Evolutionary conservation across 2,888 invertebrate species (phyloP).

Genomic region (Ptycholaimellus sp.): DNA sequence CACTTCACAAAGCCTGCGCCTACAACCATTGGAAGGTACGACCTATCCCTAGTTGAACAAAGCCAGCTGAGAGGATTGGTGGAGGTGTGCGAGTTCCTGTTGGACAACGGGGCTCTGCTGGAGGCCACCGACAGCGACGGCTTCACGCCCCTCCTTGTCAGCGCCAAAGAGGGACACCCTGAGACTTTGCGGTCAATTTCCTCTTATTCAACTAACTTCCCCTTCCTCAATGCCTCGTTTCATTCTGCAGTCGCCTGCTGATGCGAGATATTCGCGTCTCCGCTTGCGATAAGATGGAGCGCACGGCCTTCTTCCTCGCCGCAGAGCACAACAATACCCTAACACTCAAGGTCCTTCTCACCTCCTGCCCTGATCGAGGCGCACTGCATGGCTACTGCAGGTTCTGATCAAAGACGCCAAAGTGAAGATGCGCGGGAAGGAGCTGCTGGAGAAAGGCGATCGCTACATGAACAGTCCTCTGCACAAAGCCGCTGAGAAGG

Average conservation of each 20-base stretch:
- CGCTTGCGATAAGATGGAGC: conserved; percentile 29
- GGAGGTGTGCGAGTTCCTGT: conserved; percentile 4
- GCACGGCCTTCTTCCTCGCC: conserved; percentile 29
- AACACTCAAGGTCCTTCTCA: too few species aligned
- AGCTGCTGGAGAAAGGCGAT: conserved; percentile 28
- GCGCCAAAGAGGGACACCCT: conserved; percentile 27
- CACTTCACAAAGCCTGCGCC: conserved; percentile 28
- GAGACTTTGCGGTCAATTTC: too few species aligned
- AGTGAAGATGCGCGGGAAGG: conserved; percentile 8
- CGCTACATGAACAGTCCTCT: conserved; percentile 31
- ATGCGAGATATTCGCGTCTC: conserved; percentile 8
- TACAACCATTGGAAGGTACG: conserved; percentile 1
- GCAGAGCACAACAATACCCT: conserved; percentile 28
- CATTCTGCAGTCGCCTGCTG: neutral
- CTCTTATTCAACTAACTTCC: too few species aligned
- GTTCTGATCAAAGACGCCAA: too few species aligned
- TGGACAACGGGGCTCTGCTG: conserved; percentile 25
- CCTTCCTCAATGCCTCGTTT: too few species aligned
- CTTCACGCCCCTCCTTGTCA: conserved; percentile 29
- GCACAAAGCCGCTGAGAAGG: conserved; percentile 29
- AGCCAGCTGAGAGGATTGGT: too few species aligned
- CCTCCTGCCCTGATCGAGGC: too few species aligned
- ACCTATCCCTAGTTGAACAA: too few species aligned
- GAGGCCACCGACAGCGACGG: conserved; percentile 28
- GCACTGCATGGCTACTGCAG: too few species aligned